Base-by-base conservation (phyloP, 2,113 vertebrate genomes). In the Salvator merianae region DNA sequence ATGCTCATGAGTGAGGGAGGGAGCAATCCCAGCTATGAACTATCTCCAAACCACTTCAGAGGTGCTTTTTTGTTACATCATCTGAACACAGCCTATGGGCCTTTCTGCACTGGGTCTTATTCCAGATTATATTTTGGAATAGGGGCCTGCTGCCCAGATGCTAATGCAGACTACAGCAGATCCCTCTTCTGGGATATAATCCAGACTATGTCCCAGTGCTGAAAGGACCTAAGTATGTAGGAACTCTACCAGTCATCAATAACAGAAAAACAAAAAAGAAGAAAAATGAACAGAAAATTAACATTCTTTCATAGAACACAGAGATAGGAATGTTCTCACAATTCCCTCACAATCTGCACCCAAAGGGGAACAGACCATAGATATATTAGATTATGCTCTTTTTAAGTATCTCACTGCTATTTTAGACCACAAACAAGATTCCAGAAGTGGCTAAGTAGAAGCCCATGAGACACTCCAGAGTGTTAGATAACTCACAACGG, bases 251-350 rank as follows among this genome's bases (percentile, higher is more conserved):
- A 84, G 70, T n/a, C 6, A 16, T 30, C 72, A 68, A 7, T n/a
- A 63, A 65, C 5, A 47, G 43, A 47, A 47, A 47, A 47, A 59
- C 30, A 36, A 30, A 47, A 16, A 16, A 22, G 34, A 50, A 50
- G 32, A 16, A 66, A 63, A 26, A 30, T 16, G 28, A 68, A 55
- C 8, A 53, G 2, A 36, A 71, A 81, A 91, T 91, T 88, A 93
- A 89, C 80, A 87, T 88, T 81, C 62, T 83, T 81, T 89, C 10
- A 7, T 73, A 63, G 0, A 55, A n/a, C 82, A 72, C 79, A 7
- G 1, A 75, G 12, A 62, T 59, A 90, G 77, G 79, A 92, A 95
- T 82, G 86, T 94, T 94, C 94, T 91, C 93, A 95, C 91, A 92
- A 88, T 26, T 34, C 69, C 81, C 80, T 82, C 6, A 5, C 32